Evolutionary conservation across 2,888 invertebrate species (phyloP).

Genomic region (Gandaritis pyraliata): DNA sequence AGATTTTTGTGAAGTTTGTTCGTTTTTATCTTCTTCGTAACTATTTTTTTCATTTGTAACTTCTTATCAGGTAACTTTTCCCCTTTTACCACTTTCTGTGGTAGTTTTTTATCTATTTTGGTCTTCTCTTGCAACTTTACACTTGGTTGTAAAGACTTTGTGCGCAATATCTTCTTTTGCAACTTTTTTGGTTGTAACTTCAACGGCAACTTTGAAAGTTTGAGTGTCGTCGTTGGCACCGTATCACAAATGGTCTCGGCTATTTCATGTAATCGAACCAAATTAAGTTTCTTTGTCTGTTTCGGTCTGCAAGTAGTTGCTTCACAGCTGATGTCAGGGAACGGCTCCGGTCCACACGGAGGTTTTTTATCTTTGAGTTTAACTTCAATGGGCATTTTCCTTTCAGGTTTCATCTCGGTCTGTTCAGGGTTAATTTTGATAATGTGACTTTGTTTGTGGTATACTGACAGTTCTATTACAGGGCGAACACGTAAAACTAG

Average conservation of each 20-base stretch:
- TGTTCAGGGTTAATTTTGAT: constrained; percentile 8
- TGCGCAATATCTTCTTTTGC: no score
- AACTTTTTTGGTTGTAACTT: not conserved
- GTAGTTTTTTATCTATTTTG: no score
- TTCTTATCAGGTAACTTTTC: not conserved
- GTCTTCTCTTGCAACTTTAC: no score
- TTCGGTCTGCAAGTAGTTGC: constrained; percentile 9
- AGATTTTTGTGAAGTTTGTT: no score
- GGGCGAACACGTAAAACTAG: not conserved
- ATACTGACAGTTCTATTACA: constrained; percentile 1
- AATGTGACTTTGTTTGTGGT: not conserved
- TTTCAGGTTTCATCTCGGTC: not conserved
- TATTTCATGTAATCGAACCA: constrained; percentile 1
- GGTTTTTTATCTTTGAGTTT: not conserved
- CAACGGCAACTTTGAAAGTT: no score
- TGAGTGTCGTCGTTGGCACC: not conserved
- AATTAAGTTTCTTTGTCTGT: not conserved
- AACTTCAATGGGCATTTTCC: not conserved
- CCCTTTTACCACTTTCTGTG: not conserved
- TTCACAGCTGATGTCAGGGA: constrained; percentile 8
- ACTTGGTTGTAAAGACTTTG: no score
- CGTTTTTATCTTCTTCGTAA: no score
- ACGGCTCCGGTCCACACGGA: constrained; percentile 3
- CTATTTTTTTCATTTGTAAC: no score
- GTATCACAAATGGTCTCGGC: constrained; percentile 7